Conservation (phyloP, 1,140 invertebrate genomes). For the Agrypnia vestita region DNA sequence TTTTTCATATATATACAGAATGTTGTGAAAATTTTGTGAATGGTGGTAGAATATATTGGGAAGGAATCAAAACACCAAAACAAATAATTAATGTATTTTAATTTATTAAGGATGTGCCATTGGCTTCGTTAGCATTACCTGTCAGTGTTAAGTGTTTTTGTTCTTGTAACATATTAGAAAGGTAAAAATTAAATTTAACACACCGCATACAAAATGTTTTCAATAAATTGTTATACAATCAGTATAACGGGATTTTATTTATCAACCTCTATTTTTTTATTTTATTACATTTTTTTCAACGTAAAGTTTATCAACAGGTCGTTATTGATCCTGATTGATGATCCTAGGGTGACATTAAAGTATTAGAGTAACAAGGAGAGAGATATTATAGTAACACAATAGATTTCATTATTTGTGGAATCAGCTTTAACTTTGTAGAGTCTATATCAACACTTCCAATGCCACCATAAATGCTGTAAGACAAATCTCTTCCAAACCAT, state of each 20-base stretch:
- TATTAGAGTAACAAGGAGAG: too few relatives aligned
- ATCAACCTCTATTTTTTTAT: neutral
- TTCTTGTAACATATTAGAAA: constrained; percentile 59
- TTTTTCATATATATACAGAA: neutral
- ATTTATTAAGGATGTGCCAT: constrained; percentile 57
- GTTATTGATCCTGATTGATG: too few relatives aligned
- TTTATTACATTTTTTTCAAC: too few relatives aligned
- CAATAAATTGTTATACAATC: constrained; percentile 62
- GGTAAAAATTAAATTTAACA: constrained; percentile 60
- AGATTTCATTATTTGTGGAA: too few relatives aligned
- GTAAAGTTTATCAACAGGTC: too few relatives aligned
- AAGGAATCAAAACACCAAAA: constrained; percentile 59
- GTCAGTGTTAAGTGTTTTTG: constrained; percentile 60
- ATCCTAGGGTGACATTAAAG: too few relatives aligned
- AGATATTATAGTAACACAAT: too few relatives aligned
- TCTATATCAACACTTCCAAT: too few relatives aligned
- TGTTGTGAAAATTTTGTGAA: neutral
- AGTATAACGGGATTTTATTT: neutral
- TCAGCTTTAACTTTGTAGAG: too few relatives aligned
- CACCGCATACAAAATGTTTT: constrained; percentile 61
- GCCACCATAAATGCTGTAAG: too few relatives aligned
- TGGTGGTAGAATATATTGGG: constrained; percentile 15
- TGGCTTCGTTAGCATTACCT: constrained; percentile 60
- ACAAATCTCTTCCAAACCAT: too few relatives aligned
- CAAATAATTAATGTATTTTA: constrained; percentile 57